Conservation (phyloP, 1,140 invertebrate species). For the Cyphomyrmex costatus region DNA sequence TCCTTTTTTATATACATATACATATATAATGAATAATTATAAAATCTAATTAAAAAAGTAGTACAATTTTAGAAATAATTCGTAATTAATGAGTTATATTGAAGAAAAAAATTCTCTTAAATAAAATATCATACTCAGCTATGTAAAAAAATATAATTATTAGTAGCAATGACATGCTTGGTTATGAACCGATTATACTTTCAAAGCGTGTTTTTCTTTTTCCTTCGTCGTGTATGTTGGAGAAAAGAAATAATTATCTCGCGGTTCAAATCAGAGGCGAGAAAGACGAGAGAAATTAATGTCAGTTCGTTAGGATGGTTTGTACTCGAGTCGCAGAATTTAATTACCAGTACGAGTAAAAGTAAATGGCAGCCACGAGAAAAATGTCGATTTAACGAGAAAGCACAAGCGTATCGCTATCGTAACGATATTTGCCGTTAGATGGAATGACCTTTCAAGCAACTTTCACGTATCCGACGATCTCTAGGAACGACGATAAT, state of each 20-base stretch:
- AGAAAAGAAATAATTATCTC: constrained; percentile 35
- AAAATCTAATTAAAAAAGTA: background rate
- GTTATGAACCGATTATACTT: constrained; percentile 28
- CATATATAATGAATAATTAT: background rate
- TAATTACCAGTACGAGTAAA: constrained; percentile 52
- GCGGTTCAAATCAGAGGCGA: constrained; percentile 24
- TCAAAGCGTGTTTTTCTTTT: constrained; percentile 15
- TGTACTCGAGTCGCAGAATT: constrained; percentile 38
- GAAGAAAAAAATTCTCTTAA: background rate
- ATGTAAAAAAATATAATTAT: constrained; percentile 27
- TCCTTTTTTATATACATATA: background rate
- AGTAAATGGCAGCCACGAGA: constrained; percentile 30
- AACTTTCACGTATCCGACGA: constrained; percentile 37
- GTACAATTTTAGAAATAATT: background rate
- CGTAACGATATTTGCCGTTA: constrained; percentile 37
- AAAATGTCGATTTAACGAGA: constrained; percentile 57
- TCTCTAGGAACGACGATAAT: background rate
- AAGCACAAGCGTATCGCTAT: constrained; percentile 30
- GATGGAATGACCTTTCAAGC: constrained; percentile 6
- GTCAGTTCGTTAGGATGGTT: constrained; percentile 46
- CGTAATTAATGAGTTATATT: background rate
- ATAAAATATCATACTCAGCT: background rate
- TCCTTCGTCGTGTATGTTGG: background rate
- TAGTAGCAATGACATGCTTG: background rate
- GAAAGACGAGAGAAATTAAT: constrained; percentile 55